These are phyloP conservation scores for Cydia amplana DNA, from an alignment of 1,140 invertebrate species.

Conservation along the genomic window DNA sequence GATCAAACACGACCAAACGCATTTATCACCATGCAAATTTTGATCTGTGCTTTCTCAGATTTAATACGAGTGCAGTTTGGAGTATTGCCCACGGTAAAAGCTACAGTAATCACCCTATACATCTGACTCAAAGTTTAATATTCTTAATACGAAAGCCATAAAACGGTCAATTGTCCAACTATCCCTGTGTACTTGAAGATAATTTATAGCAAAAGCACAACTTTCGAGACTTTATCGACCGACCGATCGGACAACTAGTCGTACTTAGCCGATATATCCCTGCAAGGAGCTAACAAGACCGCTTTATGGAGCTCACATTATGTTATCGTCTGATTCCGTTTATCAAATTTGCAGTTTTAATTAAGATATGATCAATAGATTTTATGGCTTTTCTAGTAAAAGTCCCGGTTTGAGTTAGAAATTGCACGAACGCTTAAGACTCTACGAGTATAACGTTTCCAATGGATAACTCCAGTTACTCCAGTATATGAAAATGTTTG, in stretches of 20 bases:
- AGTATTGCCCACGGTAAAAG: neutral
- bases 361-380: constrained; percentile 3
- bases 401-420: neutral
- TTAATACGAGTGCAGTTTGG: neutral
- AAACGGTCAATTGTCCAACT: constrained; percentile 33
- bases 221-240: constrained; percentile 26
- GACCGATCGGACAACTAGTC: constrained; percentile 29
- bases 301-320: constrained; percentile 1
- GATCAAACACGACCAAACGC: too few relatives aligned
- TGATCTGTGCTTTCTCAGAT: too few relatives aligned
- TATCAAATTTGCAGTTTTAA: constrained; percentile 1
- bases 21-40: too few relatives aligned
- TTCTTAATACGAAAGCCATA: constrained; percentile 21
- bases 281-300: constrained; percentile 15
- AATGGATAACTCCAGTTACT: too few relatives aligned
- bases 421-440: neutral
- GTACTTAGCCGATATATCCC: constrained; percentile 31
- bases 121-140: neutral
- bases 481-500: neutral
- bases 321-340: neutral
- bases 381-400: constrained; percentile 9
- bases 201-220: constrained; percentile 31
- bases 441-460: neutral
- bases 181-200: constrained; percentile 30
- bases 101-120: neutral